Percentiles rank a stretch among this genome's conserved stretches.
phyloP scores from a whole-genome alignment of 2,113 vertebrate species.

The Antennarius striatus region DNA sequence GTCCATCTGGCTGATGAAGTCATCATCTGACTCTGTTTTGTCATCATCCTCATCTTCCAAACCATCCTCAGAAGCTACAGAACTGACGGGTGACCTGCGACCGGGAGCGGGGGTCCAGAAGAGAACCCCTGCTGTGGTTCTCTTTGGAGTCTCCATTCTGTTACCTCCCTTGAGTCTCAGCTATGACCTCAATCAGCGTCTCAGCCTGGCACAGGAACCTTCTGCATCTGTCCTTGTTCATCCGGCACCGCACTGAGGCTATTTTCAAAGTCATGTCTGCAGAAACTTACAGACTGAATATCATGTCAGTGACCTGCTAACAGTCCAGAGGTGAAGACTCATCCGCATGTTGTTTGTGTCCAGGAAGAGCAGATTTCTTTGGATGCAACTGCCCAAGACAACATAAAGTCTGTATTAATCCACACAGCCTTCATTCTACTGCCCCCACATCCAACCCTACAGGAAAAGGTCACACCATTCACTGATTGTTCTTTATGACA shows the following conservation, averaged over 20 bases:
- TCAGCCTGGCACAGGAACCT: constrained; percentile 24
- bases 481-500: not conserved
- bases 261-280: constrained; percentile 33
- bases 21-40: too few species aligned
- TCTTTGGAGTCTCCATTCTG: constrained; percentile 42
- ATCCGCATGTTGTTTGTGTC: constrained; percentile 1
- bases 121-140: constrained; percentile 30
- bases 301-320: constrained; percentile 3
- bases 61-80: constrained; percentile 45
- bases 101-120: constrained; percentile 49
- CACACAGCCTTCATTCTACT: too few species aligned
- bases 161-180: not conserved
- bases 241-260: constrained; percentile 3
- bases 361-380: not conserved
- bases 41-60: constrained; percentile 57
- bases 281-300: not conserved
- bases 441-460: too few species aligned
- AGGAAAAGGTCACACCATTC: too few species aligned
- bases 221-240: constrained; percentile 11
- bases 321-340: too few species aligned
- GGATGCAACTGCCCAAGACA: constrained; percentile 14
- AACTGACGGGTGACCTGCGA: constrained; percentile 50
- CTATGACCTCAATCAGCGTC: constrained; percentile 9
- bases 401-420: too few species aligned
- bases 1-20: constrained; percentile 75